Conservation (phyloP, 2,113 vertebrate species). For the Anoura caudifer region DNA sequence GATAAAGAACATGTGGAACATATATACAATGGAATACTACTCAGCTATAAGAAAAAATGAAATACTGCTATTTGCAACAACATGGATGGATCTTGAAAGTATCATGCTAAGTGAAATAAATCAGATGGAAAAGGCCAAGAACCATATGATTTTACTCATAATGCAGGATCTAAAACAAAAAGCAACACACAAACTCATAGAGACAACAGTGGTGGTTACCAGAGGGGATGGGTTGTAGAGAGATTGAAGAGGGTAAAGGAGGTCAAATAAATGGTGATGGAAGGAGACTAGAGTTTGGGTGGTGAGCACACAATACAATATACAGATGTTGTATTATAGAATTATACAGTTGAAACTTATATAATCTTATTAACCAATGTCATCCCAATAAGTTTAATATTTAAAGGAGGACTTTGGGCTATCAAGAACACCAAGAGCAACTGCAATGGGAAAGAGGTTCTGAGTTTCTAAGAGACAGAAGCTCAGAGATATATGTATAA, state of each 20-base stretch:
- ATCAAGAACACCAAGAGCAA: neutral
- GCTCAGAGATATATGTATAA: neutral
- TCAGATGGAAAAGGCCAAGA: neutral
- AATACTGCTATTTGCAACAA: neutral
- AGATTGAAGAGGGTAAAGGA: neutral
- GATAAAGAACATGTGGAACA: neutral
- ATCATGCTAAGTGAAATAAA: neutral
- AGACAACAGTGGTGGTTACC: neutral
- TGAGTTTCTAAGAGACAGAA: neutral
- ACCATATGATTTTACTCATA: neutral
- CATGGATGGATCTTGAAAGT: neutral
- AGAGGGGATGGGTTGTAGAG: neutral
- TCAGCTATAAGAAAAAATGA: neutral
- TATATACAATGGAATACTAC: neutral
- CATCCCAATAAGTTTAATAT: neutral
- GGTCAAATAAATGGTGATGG: neutral
- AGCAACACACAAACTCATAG: neutral
- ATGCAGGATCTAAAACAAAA: neutral
- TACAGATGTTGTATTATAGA: neutral
- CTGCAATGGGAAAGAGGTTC: neutral
- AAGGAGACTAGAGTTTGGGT: neutral
- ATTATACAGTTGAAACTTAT: neutral
- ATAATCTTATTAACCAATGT: neutral
- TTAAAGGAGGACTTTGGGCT: neutral
- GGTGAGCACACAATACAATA: neutral